A percentile compares a stretch with the other conserved stretches of the same genome.
Conservation (phyloP, 1,140 invertebrate genomes). For the Ips typographus region DNA sequence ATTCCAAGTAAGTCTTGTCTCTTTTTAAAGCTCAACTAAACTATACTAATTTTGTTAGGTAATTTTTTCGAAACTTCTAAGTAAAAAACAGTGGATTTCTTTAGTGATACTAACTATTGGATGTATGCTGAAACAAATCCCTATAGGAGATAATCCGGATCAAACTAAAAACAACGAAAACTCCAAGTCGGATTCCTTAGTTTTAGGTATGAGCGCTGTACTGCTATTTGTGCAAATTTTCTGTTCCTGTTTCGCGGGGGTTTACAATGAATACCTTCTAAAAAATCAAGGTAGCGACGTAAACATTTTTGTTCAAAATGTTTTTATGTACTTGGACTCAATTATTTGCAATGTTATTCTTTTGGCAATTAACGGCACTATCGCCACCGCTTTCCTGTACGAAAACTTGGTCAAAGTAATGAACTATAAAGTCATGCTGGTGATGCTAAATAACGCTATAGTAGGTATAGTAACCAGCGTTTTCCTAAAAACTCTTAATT, state of each 20-base stretch:
- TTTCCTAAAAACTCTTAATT: conserved; percentile 91
- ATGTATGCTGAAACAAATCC: conserved; percentile 89
- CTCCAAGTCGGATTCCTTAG: conserved; percentile 54
- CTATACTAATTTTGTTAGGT: conserved; percentile 59
- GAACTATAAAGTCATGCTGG: conserved; percentile 71
- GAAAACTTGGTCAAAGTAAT: conserved; percentile 62
- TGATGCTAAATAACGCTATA: conserved; percentile 87
- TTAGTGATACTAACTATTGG: conserved; percentile 82
- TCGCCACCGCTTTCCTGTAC: conserved; percentile 60
- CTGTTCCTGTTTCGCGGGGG: conserved; percentile 91
- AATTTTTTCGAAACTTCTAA: conserved; percentile 84
- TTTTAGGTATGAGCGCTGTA: conserved; percentile 69
- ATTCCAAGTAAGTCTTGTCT: conserved; percentile 73
- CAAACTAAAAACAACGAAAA: conserved; percentile 41
- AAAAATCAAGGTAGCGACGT: conserved; percentile 82
- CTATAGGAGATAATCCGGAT: conserved; percentile 56
- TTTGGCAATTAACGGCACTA: conserved; percentile 66
- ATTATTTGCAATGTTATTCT: conserved; percentile 84
- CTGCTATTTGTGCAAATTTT: conserved; percentile 83
- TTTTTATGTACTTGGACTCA: conserved; percentile 95
- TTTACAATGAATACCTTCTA: conserved; percentile 94
- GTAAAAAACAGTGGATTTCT: conserved; percentile 85
- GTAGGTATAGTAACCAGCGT: conserved; percentile 94
- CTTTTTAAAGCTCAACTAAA: background rate
- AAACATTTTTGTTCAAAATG: conserved; percentile 91